A percentile compares a stretch with the other conserved stretches of the same genome.
phyloP scores from a whole-genome alignment of 2,797 vertebrate genomes.

The Tangara arthus region DNA sequence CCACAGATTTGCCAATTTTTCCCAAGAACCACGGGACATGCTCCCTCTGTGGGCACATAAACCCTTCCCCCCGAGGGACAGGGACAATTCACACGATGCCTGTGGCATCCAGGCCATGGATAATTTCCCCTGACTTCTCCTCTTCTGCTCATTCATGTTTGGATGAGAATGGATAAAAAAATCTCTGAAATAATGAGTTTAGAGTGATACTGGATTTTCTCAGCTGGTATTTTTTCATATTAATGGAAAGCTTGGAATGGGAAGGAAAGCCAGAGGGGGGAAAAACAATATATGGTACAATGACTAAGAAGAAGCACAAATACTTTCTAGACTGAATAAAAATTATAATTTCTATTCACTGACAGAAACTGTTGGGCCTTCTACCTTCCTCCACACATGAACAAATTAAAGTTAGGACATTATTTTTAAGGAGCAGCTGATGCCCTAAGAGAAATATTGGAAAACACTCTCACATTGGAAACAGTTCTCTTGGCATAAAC shows the following conservation, averaged over 20 bases:
- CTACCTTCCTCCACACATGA: conserved; percentile 5
- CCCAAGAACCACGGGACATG: not conserved
- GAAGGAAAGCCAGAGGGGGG: not conserved
- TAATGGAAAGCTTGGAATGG: not conserved
- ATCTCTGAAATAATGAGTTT: conserved; percentile 39
- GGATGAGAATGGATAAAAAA: conserved; percentile 11
- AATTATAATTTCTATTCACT: conserved; percentile 2
- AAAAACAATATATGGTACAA: not conserved
- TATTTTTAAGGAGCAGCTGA: conserved; percentile 1
- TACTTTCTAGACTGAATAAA: not conserved
- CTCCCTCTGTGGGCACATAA: not conserved
- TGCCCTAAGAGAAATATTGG: not conserved
- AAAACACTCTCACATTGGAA: not conserved
- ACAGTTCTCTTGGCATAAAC: not conserved
- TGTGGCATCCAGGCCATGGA: not conserved
- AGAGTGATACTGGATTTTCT: conserved; percentile 11
- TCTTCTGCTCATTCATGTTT: not conserved
- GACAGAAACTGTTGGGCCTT: not conserved
- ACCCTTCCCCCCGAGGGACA: not conserved
- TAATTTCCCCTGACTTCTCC: not conserved
- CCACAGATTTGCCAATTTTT: not conserved
- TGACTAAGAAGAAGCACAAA: not conserved
- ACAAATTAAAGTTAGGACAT: not conserved
- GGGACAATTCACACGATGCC: not conserved
- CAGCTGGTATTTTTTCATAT: conserved; percentile 28